These are phyloP conservation scores for Microplitis manilae DNA, from an alignment of 2,888 invertebrate genomes.

Conservation along the genomic window DNA sequence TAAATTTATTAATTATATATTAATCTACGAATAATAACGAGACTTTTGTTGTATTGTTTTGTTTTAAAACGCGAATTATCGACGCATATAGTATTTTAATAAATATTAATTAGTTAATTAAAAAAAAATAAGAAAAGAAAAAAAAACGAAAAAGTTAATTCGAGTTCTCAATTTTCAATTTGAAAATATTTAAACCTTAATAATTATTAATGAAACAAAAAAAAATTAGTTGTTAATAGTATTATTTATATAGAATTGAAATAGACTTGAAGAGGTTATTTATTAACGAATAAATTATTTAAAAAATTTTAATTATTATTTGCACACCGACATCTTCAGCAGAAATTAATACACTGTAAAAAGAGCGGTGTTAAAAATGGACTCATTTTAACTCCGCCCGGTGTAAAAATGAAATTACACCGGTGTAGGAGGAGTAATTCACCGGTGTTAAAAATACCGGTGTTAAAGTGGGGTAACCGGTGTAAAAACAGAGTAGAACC, in stretches of 20 bases:
- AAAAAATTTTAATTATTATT: not conserved
- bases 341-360: too few species aligned
- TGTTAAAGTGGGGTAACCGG: too few species aligned
- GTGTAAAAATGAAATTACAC: too few species aligned
- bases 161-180: constrained; percentile 25
- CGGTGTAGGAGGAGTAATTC: too few species aligned
- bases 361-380: too few species aligned
- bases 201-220: constrained; percentile 23
- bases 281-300: constrained; percentile 13
- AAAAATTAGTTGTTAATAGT: constrained; percentile 38
- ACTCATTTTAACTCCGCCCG: too few species aligned
- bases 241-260: constrained; percentile 33
- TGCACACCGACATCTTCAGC: too few species aligned
- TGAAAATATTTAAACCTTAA: constrained; percentile 24
- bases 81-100: constrained; percentile 21
- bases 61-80: constrained; percentile 22
- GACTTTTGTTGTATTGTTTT: constrained; percentile 14
- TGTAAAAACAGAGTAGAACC: too few species aligned
- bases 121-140: not conserved
- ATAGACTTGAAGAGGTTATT: constrained; percentile 50
- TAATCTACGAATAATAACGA: constrained; percentile 23
- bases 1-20: constrained; percentile 15
- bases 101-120: constrained; percentile 8
- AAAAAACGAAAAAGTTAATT: not conserved
- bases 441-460: too few species aligned